Evolutionary conservation across 2,888 invertebrate genomes (phyloP), one percentile per base, ranked within the genome.

Genomic region (Phaedon cochleariae): DNA sequence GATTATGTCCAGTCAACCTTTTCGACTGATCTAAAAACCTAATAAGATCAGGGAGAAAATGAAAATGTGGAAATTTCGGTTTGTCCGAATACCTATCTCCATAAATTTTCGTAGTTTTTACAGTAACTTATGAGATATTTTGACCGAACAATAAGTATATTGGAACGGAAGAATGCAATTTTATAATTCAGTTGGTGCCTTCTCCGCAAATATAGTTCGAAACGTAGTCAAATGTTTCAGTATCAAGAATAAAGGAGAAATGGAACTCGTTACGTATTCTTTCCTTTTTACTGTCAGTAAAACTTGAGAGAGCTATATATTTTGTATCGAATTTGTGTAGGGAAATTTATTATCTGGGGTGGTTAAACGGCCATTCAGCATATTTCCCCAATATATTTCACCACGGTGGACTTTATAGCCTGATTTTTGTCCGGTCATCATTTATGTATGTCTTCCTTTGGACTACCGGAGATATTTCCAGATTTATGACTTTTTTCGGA

Each of bases 341-440:
- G 62, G 60, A 69, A 73, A 73, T 74, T 74, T 74, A 74, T 73
- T 72, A 72, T 74, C 64, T 62, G 55, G 67, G 68, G 70, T 63
- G 73, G 69, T 76, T 73, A 70, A 74, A 70, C 71, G 75, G 71
- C 76, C 75, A 74, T 76, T 78, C 78, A 78, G 77, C 78, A 77
- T 77, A 75, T 77, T 78, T 70, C 73, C 60, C 63, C 69, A 64
- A 76, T 75, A 74, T 75, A 74, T 64, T 64, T 64, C 53, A 54
- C 63, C 59, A 21, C 49, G 61, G 61, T 54, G 55, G 61, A 69
- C 62, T 69, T 69, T 71, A 69, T 69, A 60, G 67, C 66, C 22
- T 55, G 55, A 72, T 76, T 77, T 77, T 75, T 76, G 77, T 74
- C 69, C 73, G 71, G 74, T 77, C 78, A 78, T 76, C 77, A 73